Evolutionary conservation across 92 coral and sea anemone genomes (phyloP), one percentile per base, ranked within the genome.

Genomic region (Palythoa grandiflora): DNA sequence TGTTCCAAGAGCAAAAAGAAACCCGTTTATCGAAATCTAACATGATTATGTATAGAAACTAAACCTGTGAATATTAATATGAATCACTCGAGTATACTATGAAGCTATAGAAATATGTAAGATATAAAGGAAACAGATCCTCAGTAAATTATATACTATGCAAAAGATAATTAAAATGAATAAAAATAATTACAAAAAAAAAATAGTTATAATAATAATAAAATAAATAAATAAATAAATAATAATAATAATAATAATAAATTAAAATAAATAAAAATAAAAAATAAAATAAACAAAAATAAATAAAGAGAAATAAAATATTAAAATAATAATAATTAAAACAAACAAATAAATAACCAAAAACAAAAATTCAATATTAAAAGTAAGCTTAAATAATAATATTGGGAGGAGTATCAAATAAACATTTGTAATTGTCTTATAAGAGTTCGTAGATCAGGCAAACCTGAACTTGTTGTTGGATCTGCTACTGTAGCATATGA

Each of bases 341-440:
- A 28, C 28, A 53, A 9, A 53, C 59, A 53, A 53, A 53, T 7
- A 53, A 7, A 53, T 53, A 2, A 53, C 59, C 59, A 53, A 53
- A 7, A 53, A 53, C 59, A 28, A 53, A 53, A 53, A 53, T 7
- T 53, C 59, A 53, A 53, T 7, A 53, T 53, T 53, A 53, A 53
- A 7, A 53, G 6, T 2, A 53, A 53, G 59, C 3, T 1, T 7
- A 53, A 53, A 53, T 53, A 53, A 53, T 53, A 53, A 53, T 53
- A 53, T 53, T 53, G 11, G 59, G 59, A 53, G 28, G 59, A 53
- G 59, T 53, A 53, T 53, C 59, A 53, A 59, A 59, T 76, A 75
- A 86, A 86, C 89, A 86, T 86, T 65, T 86, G 77, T 37, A 86
- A 39, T 65, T 86, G 89, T 60, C 53, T 53, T n/a, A 86, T 75